These are phyloP conservation scores for Peromyscus nudipes DNA, from an alignment of 2,797 vertebrate species.

Conservation along the genomic window DNA sequence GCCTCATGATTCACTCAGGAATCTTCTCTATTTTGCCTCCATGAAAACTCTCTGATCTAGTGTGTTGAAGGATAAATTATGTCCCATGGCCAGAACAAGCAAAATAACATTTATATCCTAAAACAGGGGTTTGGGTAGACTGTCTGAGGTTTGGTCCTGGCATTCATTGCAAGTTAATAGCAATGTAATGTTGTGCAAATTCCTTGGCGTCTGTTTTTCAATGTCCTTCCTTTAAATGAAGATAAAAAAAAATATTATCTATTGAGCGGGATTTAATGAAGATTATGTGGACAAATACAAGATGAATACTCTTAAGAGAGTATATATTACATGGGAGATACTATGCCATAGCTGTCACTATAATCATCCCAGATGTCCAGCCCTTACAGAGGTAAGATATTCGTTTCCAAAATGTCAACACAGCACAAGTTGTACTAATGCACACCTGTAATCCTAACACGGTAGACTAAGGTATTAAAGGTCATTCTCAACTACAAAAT, in stretches of 20 bases:
- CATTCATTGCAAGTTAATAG: background rate
- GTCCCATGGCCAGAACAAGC: background rate
- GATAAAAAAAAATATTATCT: background rate
- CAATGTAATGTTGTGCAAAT: background rate
- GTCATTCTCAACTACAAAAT: background rate
- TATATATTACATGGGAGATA: background rate
- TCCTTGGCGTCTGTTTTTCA: background rate
- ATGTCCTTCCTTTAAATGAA: background rate
- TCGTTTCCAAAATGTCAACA: background rate
- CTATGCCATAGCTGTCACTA: background rate
- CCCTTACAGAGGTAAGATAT: background rate
- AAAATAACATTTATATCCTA: background rate
- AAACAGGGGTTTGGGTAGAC: background rate
- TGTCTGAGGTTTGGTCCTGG: background rate
- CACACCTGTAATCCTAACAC: background rate
- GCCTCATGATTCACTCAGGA: conserved; percentile 2
- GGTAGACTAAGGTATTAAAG: background rate
- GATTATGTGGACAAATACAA: background rate
- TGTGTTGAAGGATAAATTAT: conserved; percentile 32
- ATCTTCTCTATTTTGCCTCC: background rate
- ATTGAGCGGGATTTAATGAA: background rate
- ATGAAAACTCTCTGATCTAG: conserved; percentile 32
- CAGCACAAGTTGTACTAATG: background rate
- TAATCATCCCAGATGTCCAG: background rate
- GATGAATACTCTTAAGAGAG: conserved; percentile 31